These are phyloP conservation scores for Malurus cyaneus DNA, from an alignment of 2,113 vertebrate species.

Conservation along the genomic window DNA sequence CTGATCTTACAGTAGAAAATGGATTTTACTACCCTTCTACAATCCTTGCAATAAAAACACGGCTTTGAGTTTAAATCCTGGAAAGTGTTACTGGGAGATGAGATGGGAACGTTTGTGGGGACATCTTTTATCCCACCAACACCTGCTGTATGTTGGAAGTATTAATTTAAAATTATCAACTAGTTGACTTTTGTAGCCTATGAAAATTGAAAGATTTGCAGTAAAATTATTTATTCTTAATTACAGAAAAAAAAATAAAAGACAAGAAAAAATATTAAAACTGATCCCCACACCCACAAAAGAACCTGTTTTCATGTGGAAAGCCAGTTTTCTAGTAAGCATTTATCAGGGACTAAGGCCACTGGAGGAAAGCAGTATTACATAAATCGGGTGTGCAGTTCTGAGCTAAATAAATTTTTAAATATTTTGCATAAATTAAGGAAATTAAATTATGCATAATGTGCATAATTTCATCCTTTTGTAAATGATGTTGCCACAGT, in stretches of 20 bases:
- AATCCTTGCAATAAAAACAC: background rate
- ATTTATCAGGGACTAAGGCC: background rate
- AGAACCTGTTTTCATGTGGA: background rate
- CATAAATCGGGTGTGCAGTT: background rate
- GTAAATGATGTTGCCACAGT: background rate
- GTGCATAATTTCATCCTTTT: background rate
- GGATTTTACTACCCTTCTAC: background rate
- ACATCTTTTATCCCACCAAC: background rate
- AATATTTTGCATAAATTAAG: background rate
- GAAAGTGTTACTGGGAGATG: background rate
- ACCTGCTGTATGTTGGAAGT: rapidly evolving
- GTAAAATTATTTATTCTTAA: background rate
- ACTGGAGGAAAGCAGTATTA: background rate
- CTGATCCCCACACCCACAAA: background rate
- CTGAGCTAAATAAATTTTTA: background rate
- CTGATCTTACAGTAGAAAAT: background rate
- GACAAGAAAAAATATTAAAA: background rate
- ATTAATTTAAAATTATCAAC: background rate
- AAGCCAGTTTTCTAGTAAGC: background rate
- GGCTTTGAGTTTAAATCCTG: background rate
- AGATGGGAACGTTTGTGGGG: background rate
- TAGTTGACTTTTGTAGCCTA: background rate
- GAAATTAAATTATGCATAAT: background rate
- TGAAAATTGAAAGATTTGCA: background rate
- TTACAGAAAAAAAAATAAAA: background rate